Evolutionary conservation across 1,140 invertebrate species (phyloP).

Genomic region (Aphaenogaster ashmeadi): DNA sequence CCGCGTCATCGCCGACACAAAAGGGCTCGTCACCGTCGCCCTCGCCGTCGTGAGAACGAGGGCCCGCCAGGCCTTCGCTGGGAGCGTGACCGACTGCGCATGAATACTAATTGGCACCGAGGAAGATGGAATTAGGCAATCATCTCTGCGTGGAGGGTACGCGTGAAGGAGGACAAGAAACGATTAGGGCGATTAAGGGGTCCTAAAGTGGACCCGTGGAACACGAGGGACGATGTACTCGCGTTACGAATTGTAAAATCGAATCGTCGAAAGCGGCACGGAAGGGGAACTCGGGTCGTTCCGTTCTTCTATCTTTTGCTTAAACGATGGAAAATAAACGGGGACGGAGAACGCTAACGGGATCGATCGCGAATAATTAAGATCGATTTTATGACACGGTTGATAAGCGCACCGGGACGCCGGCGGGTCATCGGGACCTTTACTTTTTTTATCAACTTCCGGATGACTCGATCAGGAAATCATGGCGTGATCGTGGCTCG

Average conservation of each 20-base stretch:
- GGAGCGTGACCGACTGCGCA: slow-evolving; percentile 56
- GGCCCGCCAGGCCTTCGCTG: neutral
- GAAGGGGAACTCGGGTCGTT: neutral
- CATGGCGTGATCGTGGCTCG: slow-evolving; percentile 51
- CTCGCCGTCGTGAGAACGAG: slow-evolving; percentile 25
- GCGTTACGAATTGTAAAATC: neutral
- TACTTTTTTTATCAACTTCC: slow-evolving; percentile 73
- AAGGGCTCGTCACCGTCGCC: slow-evolving; percentile 10
- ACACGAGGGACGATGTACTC: neutral
- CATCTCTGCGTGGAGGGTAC: slow-evolving; percentile 68
- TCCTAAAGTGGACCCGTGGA: neutral
- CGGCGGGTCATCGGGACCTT: neutral
- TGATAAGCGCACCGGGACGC: neutral
- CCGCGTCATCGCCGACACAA: neutral
- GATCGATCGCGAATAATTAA: neutral
- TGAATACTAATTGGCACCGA: slow-evolving; percentile 85
- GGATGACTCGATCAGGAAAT: slow-evolving; percentile 70
- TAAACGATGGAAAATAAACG: neutral
- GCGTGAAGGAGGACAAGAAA: slow-evolving; percentile 22
- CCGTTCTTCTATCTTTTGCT: neutral
- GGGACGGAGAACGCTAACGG: neutral
- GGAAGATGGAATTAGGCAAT: slow-evolving; percentile 82
- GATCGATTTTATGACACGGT: neutral
- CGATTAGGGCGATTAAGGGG: slow-evolving; percentile 48
- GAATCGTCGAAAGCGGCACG: neutral